Conservation (phyloP, 2,113 vertebrate genomes). For the Sialia sialis region DNA sequence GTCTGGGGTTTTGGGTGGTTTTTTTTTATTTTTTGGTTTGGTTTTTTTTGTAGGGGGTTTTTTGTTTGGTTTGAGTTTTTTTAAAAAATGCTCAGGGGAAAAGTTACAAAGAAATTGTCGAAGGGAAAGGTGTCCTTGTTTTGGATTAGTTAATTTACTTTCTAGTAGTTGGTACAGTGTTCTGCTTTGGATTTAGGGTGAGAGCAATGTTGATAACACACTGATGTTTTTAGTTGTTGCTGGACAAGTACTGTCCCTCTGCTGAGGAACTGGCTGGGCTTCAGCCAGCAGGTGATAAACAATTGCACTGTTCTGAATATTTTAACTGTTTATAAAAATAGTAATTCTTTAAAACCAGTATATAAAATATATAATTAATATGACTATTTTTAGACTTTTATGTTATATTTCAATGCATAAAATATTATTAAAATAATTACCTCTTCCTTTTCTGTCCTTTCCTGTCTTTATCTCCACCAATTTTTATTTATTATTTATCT, state of each 20-base stretch:
- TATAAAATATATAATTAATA: neutral
- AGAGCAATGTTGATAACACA: neutral
- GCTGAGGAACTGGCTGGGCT: neutral
- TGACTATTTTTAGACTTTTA: fast-evolving
- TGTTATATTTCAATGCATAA: neutral
- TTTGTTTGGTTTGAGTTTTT: neutral
- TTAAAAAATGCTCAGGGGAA: neutral
- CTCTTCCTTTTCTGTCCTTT: neutral
- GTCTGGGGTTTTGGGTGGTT: too few relatives aligned
- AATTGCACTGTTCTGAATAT: neutral
- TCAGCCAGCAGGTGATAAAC: neutral
- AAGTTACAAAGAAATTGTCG: neutral
- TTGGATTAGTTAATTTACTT: neutral
- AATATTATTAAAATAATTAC: neutral
- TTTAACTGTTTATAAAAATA: neutral
- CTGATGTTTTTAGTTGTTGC: neutral
- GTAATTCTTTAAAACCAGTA: neutral
- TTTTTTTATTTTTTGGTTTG: too few relatives aligned
- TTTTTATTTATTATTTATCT: too few relatives aligned
- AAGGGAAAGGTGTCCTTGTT: neutral
- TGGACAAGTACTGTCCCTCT: neutral
- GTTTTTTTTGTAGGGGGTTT: fast-evolving
- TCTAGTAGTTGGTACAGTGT: too few relatives aligned
- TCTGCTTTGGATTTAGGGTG: neutral
- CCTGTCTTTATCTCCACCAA: neutral